phyloP scores from a whole-genome alignment of 1,140 invertebrate species.

The Conus ventricosus region DNA sequence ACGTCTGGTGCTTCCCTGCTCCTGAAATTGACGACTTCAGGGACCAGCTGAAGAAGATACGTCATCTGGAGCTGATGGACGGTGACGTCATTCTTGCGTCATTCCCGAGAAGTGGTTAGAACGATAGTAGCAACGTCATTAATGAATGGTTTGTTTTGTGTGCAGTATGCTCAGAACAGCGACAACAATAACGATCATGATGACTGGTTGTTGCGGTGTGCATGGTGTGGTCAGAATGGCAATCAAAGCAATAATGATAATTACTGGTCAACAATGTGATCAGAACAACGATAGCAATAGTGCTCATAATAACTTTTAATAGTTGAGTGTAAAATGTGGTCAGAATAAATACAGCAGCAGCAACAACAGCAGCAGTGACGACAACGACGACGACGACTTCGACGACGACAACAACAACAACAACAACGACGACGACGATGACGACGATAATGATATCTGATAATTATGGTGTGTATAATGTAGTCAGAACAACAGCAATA shows the following conservation, averaged over 20 bases:
- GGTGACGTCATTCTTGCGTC: not conserved
- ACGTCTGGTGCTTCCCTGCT: not conserved
- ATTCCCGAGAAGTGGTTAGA: not conserved
- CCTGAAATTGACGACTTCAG: not conserved
- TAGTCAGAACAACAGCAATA: not conserved
- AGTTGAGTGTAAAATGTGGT: no score
- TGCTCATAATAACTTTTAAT: not conserved
- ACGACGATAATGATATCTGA: not conserved
- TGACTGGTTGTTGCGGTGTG: not conserved
- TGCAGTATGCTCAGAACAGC: no score
- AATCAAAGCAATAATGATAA: no score
- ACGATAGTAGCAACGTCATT: no score
- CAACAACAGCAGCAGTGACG: no score
- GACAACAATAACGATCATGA: not conserved
- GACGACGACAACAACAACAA: no score
- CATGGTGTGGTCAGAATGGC: not conserved
- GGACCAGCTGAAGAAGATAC: not conserved
- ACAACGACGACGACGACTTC: no score
- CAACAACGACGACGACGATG: no score
- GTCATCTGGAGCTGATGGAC: not conserved
- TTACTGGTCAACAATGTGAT: not conserved
- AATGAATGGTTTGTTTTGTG: no score
- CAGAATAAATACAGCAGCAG: not conserved
- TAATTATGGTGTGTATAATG: not conserved
- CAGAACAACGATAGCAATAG: not conserved